phyloP scores from a whole-genome alignment of 1,140 invertebrate species.

The Dreissena rostriformis region DNA sequence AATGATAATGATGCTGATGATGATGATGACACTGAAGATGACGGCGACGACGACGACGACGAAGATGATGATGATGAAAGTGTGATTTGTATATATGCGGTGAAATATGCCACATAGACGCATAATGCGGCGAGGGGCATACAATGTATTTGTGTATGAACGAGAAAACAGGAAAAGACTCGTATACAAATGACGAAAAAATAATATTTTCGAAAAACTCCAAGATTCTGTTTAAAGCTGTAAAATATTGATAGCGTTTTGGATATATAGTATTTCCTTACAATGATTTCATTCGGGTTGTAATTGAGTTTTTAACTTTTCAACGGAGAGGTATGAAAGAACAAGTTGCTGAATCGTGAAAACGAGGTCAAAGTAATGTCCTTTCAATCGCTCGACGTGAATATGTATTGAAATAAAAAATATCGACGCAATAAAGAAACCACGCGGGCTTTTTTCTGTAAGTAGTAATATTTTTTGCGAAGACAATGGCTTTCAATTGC shows the following conservation, averaged over 20 bases:
- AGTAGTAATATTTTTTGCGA: slow-evolving; percentile 31
- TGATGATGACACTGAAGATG: too few species aligned
- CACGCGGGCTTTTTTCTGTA: slow-evolving; percentile 12
- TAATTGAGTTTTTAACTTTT: slow-evolving; percentile 35
- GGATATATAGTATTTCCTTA: too few species aligned
- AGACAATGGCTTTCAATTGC: slow-evolving; percentile 21
- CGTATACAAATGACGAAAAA: too few species aligned
- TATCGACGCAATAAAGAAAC: slow-evolving; percentile 6
- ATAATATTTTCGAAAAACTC: too few species aligned
- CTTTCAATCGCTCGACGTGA: slow-evolving; percentile 31
- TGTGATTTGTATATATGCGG: neutral
- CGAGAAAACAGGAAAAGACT: too few species aligned
- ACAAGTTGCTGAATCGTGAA: slow-evolving; percentile 15
- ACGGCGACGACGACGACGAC: too few species aligned
- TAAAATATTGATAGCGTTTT: too few species aligned
- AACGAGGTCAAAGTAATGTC: slow-evolving; percentile 34
- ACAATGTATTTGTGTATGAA: too few species aligned
- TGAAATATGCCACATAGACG: neutral
- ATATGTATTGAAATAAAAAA: slow-evolving; percentile 45
- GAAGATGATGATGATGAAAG: too few species aligned
- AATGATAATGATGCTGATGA: too few species aligned
- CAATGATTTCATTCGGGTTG: neutral
- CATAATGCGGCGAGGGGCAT: too few species aligned
- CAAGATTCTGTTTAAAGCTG: too few species aligned
- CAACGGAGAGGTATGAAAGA: slow-evolving; percentile 19